A percentile compares a stretch with the other conserved stretches of the same genome.
Evolutionary conservation across 2,888 invertebrate genomes (phyloP).

Genomic region (Hypselothyrea guttata): DNA sequence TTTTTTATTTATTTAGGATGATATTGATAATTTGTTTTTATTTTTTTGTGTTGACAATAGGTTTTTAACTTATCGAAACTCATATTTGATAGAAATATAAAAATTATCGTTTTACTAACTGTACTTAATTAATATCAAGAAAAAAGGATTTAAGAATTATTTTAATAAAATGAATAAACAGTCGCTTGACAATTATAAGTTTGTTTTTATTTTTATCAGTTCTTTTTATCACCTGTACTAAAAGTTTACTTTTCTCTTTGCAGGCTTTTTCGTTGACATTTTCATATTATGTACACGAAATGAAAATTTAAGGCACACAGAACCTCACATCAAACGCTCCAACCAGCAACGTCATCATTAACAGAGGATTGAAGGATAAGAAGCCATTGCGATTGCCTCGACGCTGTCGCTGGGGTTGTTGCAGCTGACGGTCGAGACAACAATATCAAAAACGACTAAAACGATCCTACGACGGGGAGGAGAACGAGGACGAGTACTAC

Average conservation of each 20-base stretch:
- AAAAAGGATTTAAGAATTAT: too few species aligned
- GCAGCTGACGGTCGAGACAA: slow-evolving; percentile 41
- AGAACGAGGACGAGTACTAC: slow-evolving; percentile 13
- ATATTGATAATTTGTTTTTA: too few species aligned
- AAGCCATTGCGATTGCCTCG: slow-evolving; percentile 1
- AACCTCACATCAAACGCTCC: slow-evolving; percentile 56
- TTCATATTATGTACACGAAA: slow-evolving; percentile 18
- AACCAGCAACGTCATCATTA: slow-evolving; percentile 32
- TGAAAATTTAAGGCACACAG: slow-evolving; percentile 25
- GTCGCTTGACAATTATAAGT: too few species aligned
- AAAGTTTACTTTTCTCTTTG: slow-evolving; percentile 10
- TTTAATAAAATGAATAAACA: too few species aligned
- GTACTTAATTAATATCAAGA: too few species aligned
- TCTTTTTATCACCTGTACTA: background rate
- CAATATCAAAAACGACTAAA: slow-evolving; percentile 44
- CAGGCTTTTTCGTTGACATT: slow-evolving; percentile 55
- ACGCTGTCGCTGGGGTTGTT: slow-evolving; percentile 50
- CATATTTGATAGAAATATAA: too few species aligned
- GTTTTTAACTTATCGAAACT: too few species aligned
- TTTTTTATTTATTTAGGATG: too few species aligned
- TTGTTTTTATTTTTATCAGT: too few species aligned
- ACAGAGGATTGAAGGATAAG: background rate
- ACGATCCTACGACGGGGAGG: slow-evolving; percentile 59
- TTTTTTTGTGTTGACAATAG: too few species aligned
- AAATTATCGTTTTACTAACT: too few species aligned